These are phyloP conservation scores for Sibirionetta formosa DNA, from an alignment of 2,797 vertebrate genomes.

Conservation along the genomic window DNA sequence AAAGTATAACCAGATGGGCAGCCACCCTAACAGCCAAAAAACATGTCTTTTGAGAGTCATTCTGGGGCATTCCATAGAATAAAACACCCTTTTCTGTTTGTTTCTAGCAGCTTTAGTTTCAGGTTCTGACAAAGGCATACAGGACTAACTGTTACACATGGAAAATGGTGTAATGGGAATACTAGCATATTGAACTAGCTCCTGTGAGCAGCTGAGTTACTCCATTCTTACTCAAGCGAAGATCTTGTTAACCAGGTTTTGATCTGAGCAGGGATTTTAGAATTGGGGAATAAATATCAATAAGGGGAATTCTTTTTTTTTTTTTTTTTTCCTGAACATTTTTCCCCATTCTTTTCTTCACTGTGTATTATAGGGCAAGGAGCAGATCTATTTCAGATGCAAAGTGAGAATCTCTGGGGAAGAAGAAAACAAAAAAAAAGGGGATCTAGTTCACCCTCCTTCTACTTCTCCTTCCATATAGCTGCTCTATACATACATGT, in stretches of 20 bases:
- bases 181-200: conserved; percentile 9
- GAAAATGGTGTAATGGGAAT: conserved; percentile 41
- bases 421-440: background rate
- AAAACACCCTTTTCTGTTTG: conserved; percentile 50
- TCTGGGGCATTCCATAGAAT: conserved; percentile 47
- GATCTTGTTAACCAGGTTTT: background rate
- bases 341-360: background rate
- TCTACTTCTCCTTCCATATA: background rate
- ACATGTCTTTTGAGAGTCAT: conserved; percentile 59
- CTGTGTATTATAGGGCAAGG: background rate
- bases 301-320: background rate
- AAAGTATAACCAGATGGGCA: conserved; percentile 77
- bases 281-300: background rate
- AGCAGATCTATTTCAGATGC: background rate
- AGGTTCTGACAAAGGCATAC: conserved; percentile 42
- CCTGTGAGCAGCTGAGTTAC: conserved; percentile 36
- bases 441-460: background rate
- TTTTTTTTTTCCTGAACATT: background rate
- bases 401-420: background rate
- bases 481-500: background rate
- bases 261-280: background rate
- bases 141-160: background rate
- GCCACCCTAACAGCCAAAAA: conserved; percentile 65
- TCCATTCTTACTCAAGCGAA: background rate
- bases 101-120: conserved; percentile 61